Evolutionary conservation across 2,888 invertebrate species (phyloP).

Genomic region (Athripsodes cinereus): DNA sequence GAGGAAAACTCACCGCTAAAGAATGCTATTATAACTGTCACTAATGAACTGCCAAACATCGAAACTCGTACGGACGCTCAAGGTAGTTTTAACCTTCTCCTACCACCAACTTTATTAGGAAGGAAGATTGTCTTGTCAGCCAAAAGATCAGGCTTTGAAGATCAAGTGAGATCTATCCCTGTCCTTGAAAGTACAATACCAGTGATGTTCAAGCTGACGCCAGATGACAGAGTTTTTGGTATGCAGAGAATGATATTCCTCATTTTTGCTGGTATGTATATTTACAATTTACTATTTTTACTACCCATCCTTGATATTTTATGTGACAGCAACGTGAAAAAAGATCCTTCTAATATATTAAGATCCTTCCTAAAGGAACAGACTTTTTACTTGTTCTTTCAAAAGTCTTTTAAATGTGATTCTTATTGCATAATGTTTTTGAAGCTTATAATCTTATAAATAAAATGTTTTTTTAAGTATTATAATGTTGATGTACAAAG

Average conservation of each 20-base stretch:
- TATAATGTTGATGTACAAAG: too few relatives aligned
- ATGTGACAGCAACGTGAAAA: too few relatives aligned
- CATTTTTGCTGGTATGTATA: conserved; percentile 56
- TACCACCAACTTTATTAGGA: conserved; percentile 41
- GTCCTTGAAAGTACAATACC: conserved; percentile 46
- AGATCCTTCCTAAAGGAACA: too few relatives aligned
- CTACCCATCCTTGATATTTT: too few relatives aligned
- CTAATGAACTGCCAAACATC: conserved; percentile 38
- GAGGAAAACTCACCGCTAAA: conserved; percentile 52
- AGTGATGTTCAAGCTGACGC: conserved; percentile 61
- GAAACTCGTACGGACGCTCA: conserved; percentile 36
- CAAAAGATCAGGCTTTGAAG: conserved; percentile 54
- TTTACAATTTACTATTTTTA: too few relatives aligned
- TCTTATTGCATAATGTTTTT: too few relatives aligned
- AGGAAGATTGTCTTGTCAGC: conserved; percentile 51
- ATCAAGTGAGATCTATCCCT: conserved; percentile 46
- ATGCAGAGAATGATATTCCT: conserved; percentile 73
- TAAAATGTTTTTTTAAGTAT: too few relatives aligned
- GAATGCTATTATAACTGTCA: conserved; percentile 43
- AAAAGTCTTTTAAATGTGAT: too few relatives aligned
- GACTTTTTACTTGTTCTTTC: too few relatives aligned
- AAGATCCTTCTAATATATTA: too few relatives aligned
- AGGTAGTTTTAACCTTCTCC: conserved; percentile 46
- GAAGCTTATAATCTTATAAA: too few relatives aligned
- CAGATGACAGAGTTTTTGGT: conserved; percentile 64